Conservation (phyloP, 2,797 vertebrate species). For the Sciurus vulgaris region DNA sequence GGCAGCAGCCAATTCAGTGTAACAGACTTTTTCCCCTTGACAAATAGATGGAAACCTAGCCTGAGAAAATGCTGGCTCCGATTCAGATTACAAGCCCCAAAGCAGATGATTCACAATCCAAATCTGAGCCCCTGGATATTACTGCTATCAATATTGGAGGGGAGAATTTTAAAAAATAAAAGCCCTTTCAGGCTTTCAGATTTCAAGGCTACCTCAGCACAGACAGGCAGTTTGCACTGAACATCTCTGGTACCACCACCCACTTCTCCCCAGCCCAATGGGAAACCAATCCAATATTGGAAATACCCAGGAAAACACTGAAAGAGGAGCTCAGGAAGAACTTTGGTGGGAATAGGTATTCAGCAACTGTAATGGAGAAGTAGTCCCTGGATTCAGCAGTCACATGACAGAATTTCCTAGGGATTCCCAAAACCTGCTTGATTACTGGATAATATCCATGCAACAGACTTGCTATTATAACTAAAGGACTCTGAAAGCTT, state of each 20-base stretch:
- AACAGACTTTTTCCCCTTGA: constrained; percentile 16
- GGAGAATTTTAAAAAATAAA: constrained; percentile 30
- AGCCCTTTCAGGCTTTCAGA: neutral
- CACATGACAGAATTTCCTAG: neutral
- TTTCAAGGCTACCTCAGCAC: neutral
- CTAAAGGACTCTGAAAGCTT: neutral
- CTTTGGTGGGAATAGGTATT: neutral
- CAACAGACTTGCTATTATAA: constrained; percentile 45
- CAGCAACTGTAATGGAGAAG: constrained; percentile 13
- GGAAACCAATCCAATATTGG: neutral
- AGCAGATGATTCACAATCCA: neutral
- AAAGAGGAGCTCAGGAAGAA: neutral
- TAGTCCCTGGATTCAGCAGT: neutral
- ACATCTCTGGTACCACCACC: neutral
- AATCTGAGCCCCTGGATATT: constrained; percentile 16
- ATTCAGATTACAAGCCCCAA: constrained; percentile 40
- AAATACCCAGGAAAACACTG: neutral
- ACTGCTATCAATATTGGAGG: neutral
- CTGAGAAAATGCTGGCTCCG: constrained; percentile 38
- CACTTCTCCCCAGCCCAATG: neutral
- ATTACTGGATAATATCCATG: constrained; percentile 9
- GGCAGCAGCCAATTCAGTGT: constrained; percentile 33
- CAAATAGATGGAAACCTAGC: constrained; percentile 60
- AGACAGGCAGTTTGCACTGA: neutral
- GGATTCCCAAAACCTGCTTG: neutral